A percentile compares a stretch with the other conserved stretches of the same genome.
These are phyloP conservation scores for Drosophila basisetae DNA, from an alignment of 2,888 invertebrate genomes.

Conservation along the genomic window DNA sequence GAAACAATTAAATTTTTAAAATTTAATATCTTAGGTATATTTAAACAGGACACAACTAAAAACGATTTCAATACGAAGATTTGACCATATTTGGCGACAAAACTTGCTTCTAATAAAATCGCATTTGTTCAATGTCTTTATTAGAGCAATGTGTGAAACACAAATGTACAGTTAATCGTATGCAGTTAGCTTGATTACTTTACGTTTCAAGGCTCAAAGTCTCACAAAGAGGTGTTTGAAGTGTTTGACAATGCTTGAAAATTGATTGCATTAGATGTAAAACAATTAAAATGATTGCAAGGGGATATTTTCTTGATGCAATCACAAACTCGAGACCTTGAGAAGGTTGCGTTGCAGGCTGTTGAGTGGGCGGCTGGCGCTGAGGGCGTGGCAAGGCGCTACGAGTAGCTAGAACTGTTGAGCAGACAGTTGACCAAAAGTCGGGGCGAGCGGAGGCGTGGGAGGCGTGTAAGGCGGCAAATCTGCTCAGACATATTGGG, in stretches of 20 bases:
- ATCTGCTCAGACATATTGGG: constrained; percentile 19
- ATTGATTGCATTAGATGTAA: constrained; percentile 8
- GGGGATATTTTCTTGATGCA: constrained; percentile 39
- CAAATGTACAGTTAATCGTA: not conserved
- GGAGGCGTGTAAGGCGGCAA: not conserved
- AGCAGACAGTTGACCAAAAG: constrained; percentile 30
- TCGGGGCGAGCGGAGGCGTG: constrained; percentile 3
- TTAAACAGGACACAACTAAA: not conserved
- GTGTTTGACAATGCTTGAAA: constrained; percentile 1
- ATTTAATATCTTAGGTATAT: not conserved
- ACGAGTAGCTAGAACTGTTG: constrained; percentile 5
- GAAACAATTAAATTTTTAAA: not conserved
- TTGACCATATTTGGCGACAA: not conserved
- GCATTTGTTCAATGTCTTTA: not conserved
- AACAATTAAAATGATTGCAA: constrained; percentile 35
- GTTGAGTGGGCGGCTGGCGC: not conserved
- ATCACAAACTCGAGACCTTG: constrained; percentile 36
- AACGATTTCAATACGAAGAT: not conserved
- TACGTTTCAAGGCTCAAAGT: not conserved
- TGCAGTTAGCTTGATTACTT: not conserved
- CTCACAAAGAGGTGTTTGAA: not conserved
- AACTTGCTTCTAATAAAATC: not conserved
- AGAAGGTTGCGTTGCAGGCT: constrained; percentile 8
- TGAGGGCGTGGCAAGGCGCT: not conserved
- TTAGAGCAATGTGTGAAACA: not conserved